Evolutionary conservation across 2,888 invertebrate genomes (phyloP).

Genomic region (Nudaria mundana): DNA sequence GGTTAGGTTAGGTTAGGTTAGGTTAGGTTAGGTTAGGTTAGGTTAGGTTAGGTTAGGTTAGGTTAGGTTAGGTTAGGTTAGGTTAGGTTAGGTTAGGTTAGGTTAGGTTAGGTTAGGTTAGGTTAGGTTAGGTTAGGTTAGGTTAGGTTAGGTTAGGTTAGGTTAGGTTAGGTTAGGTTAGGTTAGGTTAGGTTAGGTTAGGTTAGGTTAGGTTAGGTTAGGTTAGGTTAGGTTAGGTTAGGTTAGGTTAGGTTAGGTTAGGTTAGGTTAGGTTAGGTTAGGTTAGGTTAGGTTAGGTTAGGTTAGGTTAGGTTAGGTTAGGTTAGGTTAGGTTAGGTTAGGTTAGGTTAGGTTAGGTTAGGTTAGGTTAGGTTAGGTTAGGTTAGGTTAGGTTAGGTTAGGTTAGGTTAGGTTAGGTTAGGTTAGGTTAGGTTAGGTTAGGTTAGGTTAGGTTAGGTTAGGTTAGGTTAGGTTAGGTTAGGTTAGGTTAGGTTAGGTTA

Average conservation of each 20-base stretch:
- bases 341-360: slow-evolving; percentile 16
- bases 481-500: too few relatives aligned
- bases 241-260: slow-evolving; percentile 15
- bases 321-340: slow-evolving; percentile 17
- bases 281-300: slow-evolving; percentile 18
- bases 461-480: slow-evolving; percentile 15
- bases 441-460: slow-evolving; percentile 16
- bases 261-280: slow-evolving; percentile 17
- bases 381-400: slow-evolving; percentile 15
- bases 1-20: slow-evolving; percentile 15
- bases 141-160: slow-evolving; percentile 18
- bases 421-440: slow-evolving; percentile 18
- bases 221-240: slow-evolving; percentile 21
- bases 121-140: slow-evolving; percentile 12
- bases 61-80: slow-evolving; percentile 15
- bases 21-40: slow-evolving; percentile 16
- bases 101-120: slow-evolving; percentile 15
- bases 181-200: slow-evolving; percentile 17
- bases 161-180: slow-evolving; percentile 22
- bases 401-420: slow-evolving; percentile 17
- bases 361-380: slow-evolving; percentile 19
- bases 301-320: slow-evolving; percentile 17
- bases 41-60: slow-evolving; percentile 16
- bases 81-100: slow-evolving; percentile 15
- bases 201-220: slow-evolving; percentile 15